phyloP scores from a whole-genome alignment of 2,113 vertebrate species.

The Oryzias curvinotus region DNA sequence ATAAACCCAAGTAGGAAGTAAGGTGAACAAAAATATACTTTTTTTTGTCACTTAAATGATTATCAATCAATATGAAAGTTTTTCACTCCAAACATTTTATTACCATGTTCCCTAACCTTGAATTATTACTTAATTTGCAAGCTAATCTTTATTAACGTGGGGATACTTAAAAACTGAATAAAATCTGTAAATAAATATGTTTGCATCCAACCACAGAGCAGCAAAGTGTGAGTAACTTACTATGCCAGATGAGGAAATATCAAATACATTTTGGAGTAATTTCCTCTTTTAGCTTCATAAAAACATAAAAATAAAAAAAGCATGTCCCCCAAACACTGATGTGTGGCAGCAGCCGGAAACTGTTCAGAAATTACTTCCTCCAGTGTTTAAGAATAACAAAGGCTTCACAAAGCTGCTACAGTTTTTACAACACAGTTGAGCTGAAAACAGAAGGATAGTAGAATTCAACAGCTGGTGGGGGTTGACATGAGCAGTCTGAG shows the following conservation, averaged over 20 bases:
- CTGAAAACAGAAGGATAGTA: neutral
- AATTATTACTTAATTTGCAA: too few relatives aligned
- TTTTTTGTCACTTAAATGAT: too few relatives aligned
- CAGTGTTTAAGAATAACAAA: slow-evolving; percentile 26
- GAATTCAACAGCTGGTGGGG: neutral
- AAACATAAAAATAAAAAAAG: slow-evolving; percentile 33
- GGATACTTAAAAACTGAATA: too few relatives aligned
- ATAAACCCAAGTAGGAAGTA: too few relatives aligned
- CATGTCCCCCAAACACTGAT: slow-evolving; percentile 22
- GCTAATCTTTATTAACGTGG: too few relatives aligned
- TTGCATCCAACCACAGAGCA: slow-evolving; percentile 11
- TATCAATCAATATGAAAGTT: too few relatives aligned
- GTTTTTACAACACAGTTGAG: neutral
- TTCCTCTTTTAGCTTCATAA: slow-evolving; percentile 34
- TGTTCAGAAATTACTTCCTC: slow-evolving; percentile 49
- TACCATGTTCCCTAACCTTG: too few relatives aligned
- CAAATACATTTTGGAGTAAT: slow-evolving; percentile 25
- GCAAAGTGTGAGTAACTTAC: slow-evolving; percentile 32
- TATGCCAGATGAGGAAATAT: slow-evolving; percentile 51
- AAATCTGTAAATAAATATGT: too few relatives aligned
- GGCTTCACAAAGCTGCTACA: slow-evolving; percentile 3
- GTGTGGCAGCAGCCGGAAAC: slow-evolving; percentile 51
- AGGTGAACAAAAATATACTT: too few relatives aligned
- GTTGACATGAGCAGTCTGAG: slow-evolving; percentile 1
- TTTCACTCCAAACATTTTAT: too few relatives aligned